Base-by-base conservation (phyloP, 1,140 invertebrate genomes). In the Helicorthomorpha holstii region DNA sequence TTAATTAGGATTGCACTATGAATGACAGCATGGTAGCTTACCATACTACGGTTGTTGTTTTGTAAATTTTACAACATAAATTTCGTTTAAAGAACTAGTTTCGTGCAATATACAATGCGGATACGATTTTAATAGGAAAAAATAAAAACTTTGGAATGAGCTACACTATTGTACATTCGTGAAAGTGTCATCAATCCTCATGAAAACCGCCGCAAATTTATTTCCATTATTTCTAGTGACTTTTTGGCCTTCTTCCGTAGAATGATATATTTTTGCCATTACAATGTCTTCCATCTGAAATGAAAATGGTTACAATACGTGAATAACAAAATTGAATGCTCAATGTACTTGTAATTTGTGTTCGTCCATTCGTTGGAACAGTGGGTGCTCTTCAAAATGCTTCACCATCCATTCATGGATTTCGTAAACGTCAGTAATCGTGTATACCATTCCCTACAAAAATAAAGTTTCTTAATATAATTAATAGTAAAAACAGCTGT, bases 231-330 rank as follows among this genome's bases (percentile, higher is more conserved):
- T 97, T 60, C 95, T 76, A 12, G 88, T 83, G 0, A 98, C 95
- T 75, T 98, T 99, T 69, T 97, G 82, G 0, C 93, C 95, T 74
- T 99, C 95, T 73, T 99, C 95, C 44, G 91, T 92, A 62, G 87
- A 90, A 60, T 86, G 81, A 65, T 79, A 90, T 1, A 98, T 70
- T 66, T 93, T 86, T 14, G 83, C 78, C 21, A 92, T 77, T 54
- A 98, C 78, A 26, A 79, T 77, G 75, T 98, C 95, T 7, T 62
- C 58, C 75, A 73, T 87, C 92, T 61, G 27, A 60, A 57, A 49
- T 50, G 23, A 50, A 48, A 56, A 53, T 21, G 29, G 23, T 50
- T 7, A 7, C 12, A 46, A 7, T 46, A 34, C 16, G 7, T 34
- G 7, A 34, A 7, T 16, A 34, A 34, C 7, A 16, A 7, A 7